Conservation (phyloP, 2,113 vertebrate species). For the Triplophysa rosa region DNA sequence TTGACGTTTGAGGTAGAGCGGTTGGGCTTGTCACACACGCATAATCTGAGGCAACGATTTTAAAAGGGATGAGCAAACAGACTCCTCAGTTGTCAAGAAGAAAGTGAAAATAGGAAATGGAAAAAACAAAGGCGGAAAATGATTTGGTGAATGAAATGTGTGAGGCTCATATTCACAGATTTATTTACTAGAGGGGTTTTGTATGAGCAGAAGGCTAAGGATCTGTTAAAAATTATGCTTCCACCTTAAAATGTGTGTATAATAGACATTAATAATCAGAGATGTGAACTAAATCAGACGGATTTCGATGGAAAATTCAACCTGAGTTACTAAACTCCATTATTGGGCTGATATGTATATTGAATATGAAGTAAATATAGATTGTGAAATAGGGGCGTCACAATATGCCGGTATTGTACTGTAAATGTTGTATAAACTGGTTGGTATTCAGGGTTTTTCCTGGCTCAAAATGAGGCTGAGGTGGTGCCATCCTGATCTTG, state of each 20-base stretch:
- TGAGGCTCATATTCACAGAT: slow-evolving; percentile 9
- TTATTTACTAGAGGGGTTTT: slow-evolving; percentile 19
- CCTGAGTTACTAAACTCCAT: neutral
- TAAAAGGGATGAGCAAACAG: neutral
- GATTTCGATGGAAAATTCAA: neutral
- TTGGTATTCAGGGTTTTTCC: too few species aligned
- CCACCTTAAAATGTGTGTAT: neutral
- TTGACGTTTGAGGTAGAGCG: slow-evolving; percentile 19
- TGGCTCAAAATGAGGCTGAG: too few species aligned
- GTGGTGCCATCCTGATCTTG: too few species aligned
- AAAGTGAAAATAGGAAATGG: neutral
- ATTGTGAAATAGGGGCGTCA: too few species aligned
- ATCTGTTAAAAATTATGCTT: slow-evolving; percentile 15
- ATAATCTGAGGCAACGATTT: slow-evolving; percentile 31
- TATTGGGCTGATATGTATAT: neutral
- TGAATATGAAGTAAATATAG: neutral
- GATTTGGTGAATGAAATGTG: neutral
- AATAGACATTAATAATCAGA: slow-evolving; percentile 9
- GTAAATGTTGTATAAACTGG: too few species aligned
- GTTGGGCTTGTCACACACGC: slow-evolving; percentile 19
- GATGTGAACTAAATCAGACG: neutral
- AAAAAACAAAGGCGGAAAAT: slow-evolving; percentile 27
- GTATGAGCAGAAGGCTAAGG: neutral
- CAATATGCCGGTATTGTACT: too few species aligned
- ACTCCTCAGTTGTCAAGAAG: slow-evolving; percentile 9